Evolutionary conservation across 2,113 vertebrate genomes (phyloP).

Genomic region (Menura novaehollandiae): DNA sequence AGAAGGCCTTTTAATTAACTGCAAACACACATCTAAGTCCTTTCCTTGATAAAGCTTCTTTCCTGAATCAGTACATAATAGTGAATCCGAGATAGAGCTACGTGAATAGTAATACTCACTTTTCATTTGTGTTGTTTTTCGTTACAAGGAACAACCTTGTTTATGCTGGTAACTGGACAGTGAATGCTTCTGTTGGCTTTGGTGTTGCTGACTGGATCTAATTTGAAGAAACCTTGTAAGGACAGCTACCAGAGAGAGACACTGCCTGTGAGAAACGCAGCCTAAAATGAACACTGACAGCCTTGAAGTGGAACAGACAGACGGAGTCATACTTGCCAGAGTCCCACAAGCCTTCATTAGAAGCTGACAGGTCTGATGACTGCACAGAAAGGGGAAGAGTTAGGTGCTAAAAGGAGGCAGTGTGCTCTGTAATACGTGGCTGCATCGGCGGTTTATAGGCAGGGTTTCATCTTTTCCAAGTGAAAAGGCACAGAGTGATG

Average conservation of each 20-base stretch:
- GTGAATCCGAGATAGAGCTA: background rate
- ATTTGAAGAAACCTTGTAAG: slow-evolving; percentile 17
- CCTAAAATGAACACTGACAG: slow-evolving; percentile 33
- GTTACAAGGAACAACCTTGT: background rate
- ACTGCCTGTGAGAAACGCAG: background rate
- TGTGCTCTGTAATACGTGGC: background rate
- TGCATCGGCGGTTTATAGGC: background rate
- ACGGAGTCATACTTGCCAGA: slow-evolving; percentile 43
- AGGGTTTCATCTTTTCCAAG: slow-evolving; percentile 16
- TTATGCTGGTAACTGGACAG: background rate
- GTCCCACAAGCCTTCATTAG: slow-evolving; percentile 29
- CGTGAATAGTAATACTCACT: background rate
- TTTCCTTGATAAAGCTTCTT: slow-evolving; percentile 2
- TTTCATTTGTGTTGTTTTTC: background rate
- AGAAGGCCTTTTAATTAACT: background rate
- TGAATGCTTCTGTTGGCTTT: background rate
- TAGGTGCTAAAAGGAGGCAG: slow-evolving; percentile 4
- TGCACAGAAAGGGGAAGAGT: slow-evolving; percentile 18
- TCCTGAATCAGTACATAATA: background rate
- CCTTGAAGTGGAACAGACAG: slow-evolving; percentile 55
- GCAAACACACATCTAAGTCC: background rate
- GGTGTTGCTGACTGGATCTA: background rate
- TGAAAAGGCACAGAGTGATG: background rate
- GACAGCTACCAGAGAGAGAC: slow-evolving; percentile 1
- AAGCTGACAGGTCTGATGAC: slow-evolving; percentile 34